Evolutionary conservation across 2,113 vertebrate genomes (phyloP).

Genomic region (Oxygymnocypris stewartii): DNA sequence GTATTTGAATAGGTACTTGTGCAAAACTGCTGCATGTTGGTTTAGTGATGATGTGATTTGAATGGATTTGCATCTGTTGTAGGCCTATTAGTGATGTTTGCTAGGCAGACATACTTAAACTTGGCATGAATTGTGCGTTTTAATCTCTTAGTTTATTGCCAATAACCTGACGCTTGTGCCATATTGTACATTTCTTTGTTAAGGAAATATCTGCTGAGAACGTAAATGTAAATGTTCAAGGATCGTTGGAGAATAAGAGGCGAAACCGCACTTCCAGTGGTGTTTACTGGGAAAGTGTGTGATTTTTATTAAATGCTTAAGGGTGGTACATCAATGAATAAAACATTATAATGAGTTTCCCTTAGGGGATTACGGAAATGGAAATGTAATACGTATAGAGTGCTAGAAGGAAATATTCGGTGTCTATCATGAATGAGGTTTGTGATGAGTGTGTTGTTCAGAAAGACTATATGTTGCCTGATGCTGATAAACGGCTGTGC

Average conservation of each 20-base stretch:
- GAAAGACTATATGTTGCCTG: conserved; percentile 58
- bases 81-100: neutral
- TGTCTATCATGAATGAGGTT: conserved; percentile 43
- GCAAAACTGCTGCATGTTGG: neutral
- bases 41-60: neutral
- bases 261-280: neutral
- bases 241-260: conserved; percentile 1
- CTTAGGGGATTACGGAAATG: conserved; percentile 62
- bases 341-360: conserved; percentile 60
- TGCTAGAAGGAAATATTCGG: conserved; percentile 57
- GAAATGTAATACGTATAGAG: conserved; percentile 63
- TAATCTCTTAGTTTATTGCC: neutral
- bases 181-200: neutral
- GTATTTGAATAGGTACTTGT: neutral
- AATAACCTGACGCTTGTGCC: neutral
- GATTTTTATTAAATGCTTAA: conserved; percentile 57
- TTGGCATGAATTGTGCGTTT: neutral
- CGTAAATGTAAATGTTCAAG: conserved; percentile 13
- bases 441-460: conserved; percentile 54
- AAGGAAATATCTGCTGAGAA: neutral
- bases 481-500: conserved; percentile 61
- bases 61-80: neutral
- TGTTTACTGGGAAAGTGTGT: conserved; percentile 24
- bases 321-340: conserved; percentile 65
- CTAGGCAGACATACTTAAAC: neutral